Percentiles rank a stretch among this genome's conserved stretches.
Evolutionary conservation across 1,140 invertebrate species (phyloP).

Genomic region (Drosophila lini): DNA sequence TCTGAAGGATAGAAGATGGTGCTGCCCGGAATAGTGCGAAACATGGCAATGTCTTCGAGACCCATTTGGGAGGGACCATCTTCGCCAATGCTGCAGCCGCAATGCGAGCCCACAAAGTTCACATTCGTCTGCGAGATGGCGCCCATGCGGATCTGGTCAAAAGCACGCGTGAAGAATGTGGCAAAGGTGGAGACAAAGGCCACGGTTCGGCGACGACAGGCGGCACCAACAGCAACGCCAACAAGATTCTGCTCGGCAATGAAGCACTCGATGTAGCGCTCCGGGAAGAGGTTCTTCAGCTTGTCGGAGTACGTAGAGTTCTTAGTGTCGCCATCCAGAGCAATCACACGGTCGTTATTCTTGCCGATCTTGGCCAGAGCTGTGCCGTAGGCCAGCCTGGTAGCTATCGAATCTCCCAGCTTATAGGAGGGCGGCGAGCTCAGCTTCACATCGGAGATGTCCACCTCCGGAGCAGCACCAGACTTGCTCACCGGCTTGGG

Average conservation of each 20-base stretch:
- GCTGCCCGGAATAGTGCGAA: conserved; percentile 95
- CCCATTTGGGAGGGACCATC: conserved; percentile 99
- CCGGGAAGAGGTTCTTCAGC: conserved; percentile 91
- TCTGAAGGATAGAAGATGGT: conserved; percentile 99
- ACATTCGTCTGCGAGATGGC: conserved; percentile 99
- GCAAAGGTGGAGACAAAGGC: conserved; percentile 98
- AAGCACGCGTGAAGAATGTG: conserved; percentile 97
- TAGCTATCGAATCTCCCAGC: conserved; percentile 92
- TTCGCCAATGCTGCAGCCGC: conserved; percentile 97
- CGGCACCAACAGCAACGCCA: conserved; percentile 97
- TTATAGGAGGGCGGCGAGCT: conserved; percentile 95
- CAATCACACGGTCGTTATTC: conserved; percentile 93
- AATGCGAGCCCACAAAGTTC: conserved; percentile 98
- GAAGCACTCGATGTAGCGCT: conserved; percentile 97
- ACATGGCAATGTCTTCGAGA: conserved; percentile 98
- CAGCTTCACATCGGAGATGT: conserved; percentile 91
- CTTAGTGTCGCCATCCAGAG: conserved; percentile 98
- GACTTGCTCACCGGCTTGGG: conserved; percentile 89
- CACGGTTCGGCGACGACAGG: conserved; percentile 94
- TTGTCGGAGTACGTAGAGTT: conserved; percentile 99
- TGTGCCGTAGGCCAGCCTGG: conserved; percentile 96
- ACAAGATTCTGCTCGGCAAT: conserved; percentile 99
- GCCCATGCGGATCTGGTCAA: conserved; percentile 99
- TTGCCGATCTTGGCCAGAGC: conserved; percentile 96
- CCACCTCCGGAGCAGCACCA: conserved; percentile 89